These are phyloP conservation scores for Morelia viridis DNA, from an alignment of 2,797 vertebrate species.

Conservation along the genomic window DNA sequence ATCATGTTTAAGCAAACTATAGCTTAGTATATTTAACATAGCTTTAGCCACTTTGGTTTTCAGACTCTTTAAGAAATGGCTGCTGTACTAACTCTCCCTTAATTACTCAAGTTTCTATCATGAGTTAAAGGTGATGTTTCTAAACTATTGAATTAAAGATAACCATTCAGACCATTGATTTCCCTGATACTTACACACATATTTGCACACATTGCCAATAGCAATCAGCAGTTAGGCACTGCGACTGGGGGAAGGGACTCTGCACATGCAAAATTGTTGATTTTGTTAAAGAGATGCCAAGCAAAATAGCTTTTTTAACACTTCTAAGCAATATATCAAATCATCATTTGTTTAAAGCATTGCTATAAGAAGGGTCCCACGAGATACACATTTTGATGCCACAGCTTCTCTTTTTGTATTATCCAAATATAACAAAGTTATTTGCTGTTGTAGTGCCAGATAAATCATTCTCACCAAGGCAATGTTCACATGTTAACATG, in stretches of 20 bases:
- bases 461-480: constrained; percentile 60
- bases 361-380: constrained; percentile 53
- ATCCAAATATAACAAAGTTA: constrained; percentile 70
- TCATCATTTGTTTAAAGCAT: constrained; percentile 66
- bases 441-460: constrained; percentile 60
- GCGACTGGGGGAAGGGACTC: not conserved
- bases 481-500: constrained; percentile 62
- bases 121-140: not conserved
- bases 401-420: constrained; percentile 60
- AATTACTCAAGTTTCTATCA: not conserved
- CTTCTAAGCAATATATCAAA: constrained; percentile 66
- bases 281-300: constrained; percentile 41
- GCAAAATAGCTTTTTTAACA: constrained; percentile 61
- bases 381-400: constrained; percentile 59
- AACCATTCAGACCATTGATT: not conserved
- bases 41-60: not conserved
- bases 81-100: not conserved
- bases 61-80: not conserved
- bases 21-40: not conserved
- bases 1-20: not conserved
- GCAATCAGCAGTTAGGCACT: constrained; percentile 15
- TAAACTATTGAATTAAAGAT: constrained; percentile 6
- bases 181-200: not conserved
- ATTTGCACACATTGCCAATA: constrained; percentile 14
- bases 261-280: constrained; percentile 45